These are phyloP conservation scores for Puma concolor DNA, from an alignment of 2,113 vertebrate genomes.

Conservation along the genomic window DNA sequence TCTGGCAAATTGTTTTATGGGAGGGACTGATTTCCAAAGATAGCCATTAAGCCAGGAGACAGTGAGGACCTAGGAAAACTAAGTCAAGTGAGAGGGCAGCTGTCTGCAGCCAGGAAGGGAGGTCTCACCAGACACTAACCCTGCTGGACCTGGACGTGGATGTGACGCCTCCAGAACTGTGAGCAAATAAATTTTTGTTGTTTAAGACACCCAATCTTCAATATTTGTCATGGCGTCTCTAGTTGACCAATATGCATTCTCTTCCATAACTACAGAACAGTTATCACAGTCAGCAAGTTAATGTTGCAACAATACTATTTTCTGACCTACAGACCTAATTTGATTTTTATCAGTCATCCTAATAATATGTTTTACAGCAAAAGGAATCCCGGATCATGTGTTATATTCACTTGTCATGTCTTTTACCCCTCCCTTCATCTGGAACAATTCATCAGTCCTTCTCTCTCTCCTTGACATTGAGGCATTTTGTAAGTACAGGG, in stretches of 20 bases:
- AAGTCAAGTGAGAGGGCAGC: background rate
- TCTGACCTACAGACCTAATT: background rate
- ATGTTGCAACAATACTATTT: background rate
- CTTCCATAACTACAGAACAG: background rate
- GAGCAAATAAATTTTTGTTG: background rate
- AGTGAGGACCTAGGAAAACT: background rate
- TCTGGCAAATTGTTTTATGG: background rate
- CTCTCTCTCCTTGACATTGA: background rate
- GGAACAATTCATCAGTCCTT: background rate
- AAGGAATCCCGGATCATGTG: background rate
- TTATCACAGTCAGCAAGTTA: background rate
- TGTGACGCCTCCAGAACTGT: background rate
- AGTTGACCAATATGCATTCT: background rate
- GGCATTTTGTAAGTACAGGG: background rate
- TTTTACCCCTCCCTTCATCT: background rate
- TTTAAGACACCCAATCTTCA: background rate
- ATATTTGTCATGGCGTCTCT: background rate
- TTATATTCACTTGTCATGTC: background rate
- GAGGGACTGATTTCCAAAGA: background rate
- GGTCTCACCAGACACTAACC: background rate
- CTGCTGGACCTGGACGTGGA: background rate
- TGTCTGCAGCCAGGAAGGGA: background rate
- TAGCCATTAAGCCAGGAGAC: background rate
- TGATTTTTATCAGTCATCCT: background rate
- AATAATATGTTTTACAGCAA: background rate